Conservation (phyloP, 2,888 invertebrate genomes). For the Parascotia fuliginaria region DNA sequence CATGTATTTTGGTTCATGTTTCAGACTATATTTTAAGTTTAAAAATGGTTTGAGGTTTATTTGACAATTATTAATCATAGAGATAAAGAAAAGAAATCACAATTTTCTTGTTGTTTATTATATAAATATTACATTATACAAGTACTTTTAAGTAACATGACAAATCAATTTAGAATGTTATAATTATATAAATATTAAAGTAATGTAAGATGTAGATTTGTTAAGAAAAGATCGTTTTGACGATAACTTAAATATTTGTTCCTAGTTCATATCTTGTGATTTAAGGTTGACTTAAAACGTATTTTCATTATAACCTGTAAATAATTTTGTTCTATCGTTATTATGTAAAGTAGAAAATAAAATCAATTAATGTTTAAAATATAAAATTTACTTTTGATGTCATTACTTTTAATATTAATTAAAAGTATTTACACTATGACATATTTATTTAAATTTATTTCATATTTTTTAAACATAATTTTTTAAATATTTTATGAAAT, state of each 20-base stretch:
- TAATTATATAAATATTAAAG: conserved; percentile 13
- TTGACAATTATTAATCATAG: conserved; percentile 12
- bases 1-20: too few relatives aligned
- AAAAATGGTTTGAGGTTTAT: conserved; percentile 5
- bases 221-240: conserved; percentile 42
- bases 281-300: conserved; percentile 54
- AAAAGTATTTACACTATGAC: not conserved
- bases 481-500: conserved; percentile 16
- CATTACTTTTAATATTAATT: conserved; percentile 6
- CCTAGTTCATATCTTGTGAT: conserved; percentile 58
- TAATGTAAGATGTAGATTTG: conserved; percentile 35
- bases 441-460: conserved; percentile 14
- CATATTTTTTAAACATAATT: conserved; percentile 29
- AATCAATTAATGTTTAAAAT: conserved; percentile 42
- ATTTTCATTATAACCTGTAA: conserved; percentile 46
- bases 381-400: conserved; percentile 18
- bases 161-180: conserved; percentile 35
- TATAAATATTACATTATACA: conserved; percentile 26
- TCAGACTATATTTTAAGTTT: too few relatives aligned
- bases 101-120: conserved; percentile 21
- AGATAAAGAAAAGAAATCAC: conserved; percentile 7
- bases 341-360: conserved; percentile 45
- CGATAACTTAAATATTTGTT: conserved; percentile 56
- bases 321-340: conserved; percentile 46
- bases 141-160: conserved; percentile 41